Evolutionary conservation across 1,140 invertebrate genomes (phyloP), one percentile per base, ranked within the genome.

Genomic region (Leptopilina clavipes): DNA sequence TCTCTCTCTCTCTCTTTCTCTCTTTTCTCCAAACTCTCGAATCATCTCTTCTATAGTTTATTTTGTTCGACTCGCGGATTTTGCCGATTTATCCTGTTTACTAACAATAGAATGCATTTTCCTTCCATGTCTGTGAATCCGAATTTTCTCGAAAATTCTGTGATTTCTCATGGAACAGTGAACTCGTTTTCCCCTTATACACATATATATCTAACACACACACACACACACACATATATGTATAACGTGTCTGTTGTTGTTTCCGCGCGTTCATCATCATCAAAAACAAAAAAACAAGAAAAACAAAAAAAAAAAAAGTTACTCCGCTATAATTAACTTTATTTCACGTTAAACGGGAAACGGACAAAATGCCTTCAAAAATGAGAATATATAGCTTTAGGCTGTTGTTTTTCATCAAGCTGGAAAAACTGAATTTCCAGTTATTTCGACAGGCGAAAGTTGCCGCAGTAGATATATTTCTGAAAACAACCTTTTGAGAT

Each of bases 71-170:
- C 73, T 71, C 71, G 45, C 52, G 84, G 81, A 85, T 85, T 85
- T 82, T 82, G 81, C 85, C 81, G 85, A 86, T 86, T 83, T 86
- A 79, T 76, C 78, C 76, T 79, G 80, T 79, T 82, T 78, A 76
- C 81, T 71, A 52, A 77, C 81, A 82, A 86, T 83, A 65, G 45
- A 54, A 56, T 76, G 72, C 70, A 78, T 81, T 80, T 74, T 76
- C 56, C 54, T 76, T 65, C 70, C 25, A 19, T 25, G 48, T 54
- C 17, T 18, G 31, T 31, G 72, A 73, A 78, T 25, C 75, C 40
- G 65, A 71, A 52, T 79, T 79, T 77, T 72, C n/a, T 6, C 18
- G 48, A n/a, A 71, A 76, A 56, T 48, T 76, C 52, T 70, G 19
- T 18, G 18, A 70, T 74, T 76, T 81, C 45, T 37, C 37, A 40